These are phyloP conservation scores for Labeo catla DNA, from an alignment of 2,113 vertebrate genomes.

Conservation along the genomic window DNA sequence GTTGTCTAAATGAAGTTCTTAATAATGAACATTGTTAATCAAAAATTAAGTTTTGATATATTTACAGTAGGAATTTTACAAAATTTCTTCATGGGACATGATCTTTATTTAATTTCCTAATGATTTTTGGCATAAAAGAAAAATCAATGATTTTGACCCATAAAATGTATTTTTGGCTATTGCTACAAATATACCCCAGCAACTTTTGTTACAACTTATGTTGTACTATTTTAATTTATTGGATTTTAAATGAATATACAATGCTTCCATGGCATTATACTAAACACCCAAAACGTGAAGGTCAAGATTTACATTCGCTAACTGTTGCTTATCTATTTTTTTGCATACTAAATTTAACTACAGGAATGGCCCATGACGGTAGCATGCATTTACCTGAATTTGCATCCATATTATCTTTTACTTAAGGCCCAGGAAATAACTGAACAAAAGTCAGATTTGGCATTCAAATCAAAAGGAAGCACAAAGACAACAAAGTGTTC, in stretches of 20 bases:
- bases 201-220: too few relatives aligned
- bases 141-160: too few relatives aligned
- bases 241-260: not conserved
- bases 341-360: slow-evolving; percentile 11
- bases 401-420: slow-evolving; percentile 20
- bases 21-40: too few relatives aligned
- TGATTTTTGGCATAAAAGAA: too few relatives aligned
- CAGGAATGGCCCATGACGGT: not conserved
- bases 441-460: not conserved
- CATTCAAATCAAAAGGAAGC: slow-evolving; percentile 29
- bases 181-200: too few relatives aligned
- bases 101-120: too few relatives aligned
- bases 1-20: too few relatives aligned
- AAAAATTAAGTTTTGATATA: too few relatives aligned
- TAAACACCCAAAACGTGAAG: not conserved
- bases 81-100: too few relatives aligned
- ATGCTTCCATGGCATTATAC: not conserved
- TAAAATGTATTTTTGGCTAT: too few relatives aligned
- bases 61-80: too few relatives aligned
- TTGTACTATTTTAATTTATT: not conserved
- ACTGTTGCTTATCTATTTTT: slow-evolving; percentile 29
- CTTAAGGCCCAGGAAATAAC: slow-evolving; percentile 8
- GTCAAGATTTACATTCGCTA: slow-evolving; percentile 31
- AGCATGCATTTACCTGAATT: not conserved
- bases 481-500: not conserved